Percentiles rank a stretch among this genome's conserved stretches.
These are phyloP conservation scores for human DNA, from an alignment of 2,113 vertebrate species.

Conservation along the genomic window DNA sequence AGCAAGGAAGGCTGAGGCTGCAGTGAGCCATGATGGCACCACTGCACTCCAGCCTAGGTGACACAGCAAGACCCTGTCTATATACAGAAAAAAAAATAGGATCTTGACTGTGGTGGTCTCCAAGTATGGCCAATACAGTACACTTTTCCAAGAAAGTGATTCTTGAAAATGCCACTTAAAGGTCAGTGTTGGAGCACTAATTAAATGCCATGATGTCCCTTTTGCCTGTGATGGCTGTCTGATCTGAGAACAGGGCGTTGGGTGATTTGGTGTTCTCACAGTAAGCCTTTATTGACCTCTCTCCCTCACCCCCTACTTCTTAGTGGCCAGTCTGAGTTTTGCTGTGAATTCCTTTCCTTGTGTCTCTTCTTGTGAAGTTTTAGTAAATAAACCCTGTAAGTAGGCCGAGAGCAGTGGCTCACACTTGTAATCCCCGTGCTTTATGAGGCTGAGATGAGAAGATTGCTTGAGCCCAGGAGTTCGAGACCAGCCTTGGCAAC, in stretches of 20 bases:
- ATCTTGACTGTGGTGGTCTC: not conserved
- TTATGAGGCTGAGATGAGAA: too few species aligned
- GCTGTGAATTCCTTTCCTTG: slow-evolving; percentile 10
- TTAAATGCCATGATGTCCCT: not conserved
- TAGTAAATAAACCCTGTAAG: slow-evolving; percentile 13
- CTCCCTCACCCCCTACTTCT: not conserved
- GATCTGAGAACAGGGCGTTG: not conserved
- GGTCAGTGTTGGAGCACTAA: not conserved
- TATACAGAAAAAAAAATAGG: not conserved
- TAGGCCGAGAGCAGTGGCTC: not conserved
- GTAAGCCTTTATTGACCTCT: not conserved
- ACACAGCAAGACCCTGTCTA: not conserved
- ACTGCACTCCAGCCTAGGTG: not conserved
- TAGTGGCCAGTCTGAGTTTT: not conserved
- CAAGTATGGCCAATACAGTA: not conserved
- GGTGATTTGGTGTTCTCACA: not conserved
- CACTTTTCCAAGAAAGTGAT: not conserved
- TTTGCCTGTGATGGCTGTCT: not conserved
- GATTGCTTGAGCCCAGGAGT: too few species aligned
- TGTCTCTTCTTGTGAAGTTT: slow-evolving; percentile 25
- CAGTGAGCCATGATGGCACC: too few species aligned
- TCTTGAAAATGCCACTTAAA: not conserved
- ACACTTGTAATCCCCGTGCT: too few species aligned
- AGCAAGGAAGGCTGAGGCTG: too few species aligned
- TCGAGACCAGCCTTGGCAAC: too few species aligned